Evolutionary conservation across 1,140 invertebrate species (phyloP).

Genomic region (Macrotrachela quadricornifera): DNA sequence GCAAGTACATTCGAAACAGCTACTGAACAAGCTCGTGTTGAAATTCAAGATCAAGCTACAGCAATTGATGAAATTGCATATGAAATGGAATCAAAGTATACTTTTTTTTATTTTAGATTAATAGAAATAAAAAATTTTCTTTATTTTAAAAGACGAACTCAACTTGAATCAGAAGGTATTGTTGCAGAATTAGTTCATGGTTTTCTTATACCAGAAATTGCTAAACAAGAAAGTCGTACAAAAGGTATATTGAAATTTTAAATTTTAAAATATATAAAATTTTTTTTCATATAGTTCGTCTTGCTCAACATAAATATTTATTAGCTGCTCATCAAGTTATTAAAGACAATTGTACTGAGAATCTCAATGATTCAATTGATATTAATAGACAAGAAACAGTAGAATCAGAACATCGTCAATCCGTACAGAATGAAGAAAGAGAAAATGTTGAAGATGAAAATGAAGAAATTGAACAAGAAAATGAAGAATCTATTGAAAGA

Average conservation of each 20-base stretch:
- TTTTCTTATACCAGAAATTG: conserved; percentile 40
- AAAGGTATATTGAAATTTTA: conserved; percentile 16
- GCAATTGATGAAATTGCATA: conserved; percentile 38
- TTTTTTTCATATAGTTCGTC: too few species aligned
- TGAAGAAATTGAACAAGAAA: too few species aligned
- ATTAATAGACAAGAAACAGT: too few species aligned
- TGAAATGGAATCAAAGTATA: conserved; percentile 25
- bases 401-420: too few species aligned
- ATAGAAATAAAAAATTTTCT: neutral
- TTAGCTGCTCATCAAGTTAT: too few species aligned
- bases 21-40: conserved; percentile 33
- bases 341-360: too few species aligned
- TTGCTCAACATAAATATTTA: too few species aligned
- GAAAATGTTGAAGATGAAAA: too few species aligned
- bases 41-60: conserved; percentile 35
- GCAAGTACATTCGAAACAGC: conserved; percentile 38
- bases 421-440: too few species aligned
- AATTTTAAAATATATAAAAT: neutral
- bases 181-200: conserved; percentile 40
- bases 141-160: conserved; percentile 19
- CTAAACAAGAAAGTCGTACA: conserved; percentile 23
- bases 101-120: neutral
- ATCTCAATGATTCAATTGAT: too few species aligned
- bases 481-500: too few species aligned
- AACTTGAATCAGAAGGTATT: conserved; percentile 37